phyloP scores from a whole-genome alignment of 1,140 invertebrate genomes.

The Temnothorax nylanderi region DNA sequence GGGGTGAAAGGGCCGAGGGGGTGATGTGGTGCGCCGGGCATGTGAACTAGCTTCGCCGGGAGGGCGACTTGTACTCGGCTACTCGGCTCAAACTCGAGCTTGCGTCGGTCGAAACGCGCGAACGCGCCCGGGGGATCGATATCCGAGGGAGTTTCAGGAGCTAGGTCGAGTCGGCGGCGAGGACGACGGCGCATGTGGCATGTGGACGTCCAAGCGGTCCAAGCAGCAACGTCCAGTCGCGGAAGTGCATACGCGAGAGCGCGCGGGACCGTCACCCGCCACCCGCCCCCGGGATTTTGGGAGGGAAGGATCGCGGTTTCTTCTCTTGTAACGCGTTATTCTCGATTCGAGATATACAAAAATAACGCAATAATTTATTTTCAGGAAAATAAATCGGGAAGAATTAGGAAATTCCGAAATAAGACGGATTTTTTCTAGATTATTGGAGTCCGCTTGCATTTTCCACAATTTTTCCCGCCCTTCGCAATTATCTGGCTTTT shows the following conservation, averaged over 20 bases:
- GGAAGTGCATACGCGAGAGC: neutral
- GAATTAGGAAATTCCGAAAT: too few species aligned
- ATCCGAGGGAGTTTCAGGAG: slow-evolving; percentile 38
- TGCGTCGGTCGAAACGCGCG: slow-evolving; percentile 58
- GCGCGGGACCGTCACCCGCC: neutral
- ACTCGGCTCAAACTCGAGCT: slow-evolving; percentile 45
- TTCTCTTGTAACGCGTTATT: too few species aligned
- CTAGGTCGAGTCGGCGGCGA: slow-evolving; percentile 49
- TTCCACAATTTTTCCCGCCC: too few species aligned
- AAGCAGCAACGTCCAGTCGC: too few species aligned
- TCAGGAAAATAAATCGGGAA: too few species aligned
- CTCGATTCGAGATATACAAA: too few species aligned
- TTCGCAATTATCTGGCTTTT: too few species aligned
- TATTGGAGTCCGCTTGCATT: too few species aligned
- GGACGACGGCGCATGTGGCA: neutral
- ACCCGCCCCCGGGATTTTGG: too few species aligned
- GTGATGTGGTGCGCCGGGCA: slow-evolving; percentile 18
- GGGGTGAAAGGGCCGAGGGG: neutral
- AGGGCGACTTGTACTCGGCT: slow-evolving; percentile 3
- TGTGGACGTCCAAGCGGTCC: neutral
- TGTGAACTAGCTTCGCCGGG: slow-evolving; percentile 36
- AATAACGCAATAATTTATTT: too few species aligned
- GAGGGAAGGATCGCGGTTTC: too few species aligned
- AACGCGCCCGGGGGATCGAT: slow-evolving; percentile 56
- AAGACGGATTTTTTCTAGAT: too few species aligned